Evolutionary conservation across 2,797 vertebrate genomes (phyloP).

Genomic region (Lepidocolaptes lacrymiger): DNA sequence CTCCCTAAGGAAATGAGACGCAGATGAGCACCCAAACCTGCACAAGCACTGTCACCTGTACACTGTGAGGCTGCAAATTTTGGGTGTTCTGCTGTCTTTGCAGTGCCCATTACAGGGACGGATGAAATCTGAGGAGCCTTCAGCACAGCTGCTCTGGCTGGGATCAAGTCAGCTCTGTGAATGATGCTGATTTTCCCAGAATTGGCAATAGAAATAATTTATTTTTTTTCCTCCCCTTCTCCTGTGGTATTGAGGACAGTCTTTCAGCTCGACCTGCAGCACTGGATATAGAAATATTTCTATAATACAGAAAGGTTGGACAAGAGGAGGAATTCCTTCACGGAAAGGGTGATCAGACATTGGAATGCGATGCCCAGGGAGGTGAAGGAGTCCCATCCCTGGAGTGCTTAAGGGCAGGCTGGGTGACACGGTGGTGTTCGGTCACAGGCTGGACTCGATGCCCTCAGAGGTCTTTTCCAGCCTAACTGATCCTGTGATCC

Average conservation of each 20-base stretch:
- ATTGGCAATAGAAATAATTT: accelerated
- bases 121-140: accelerated
- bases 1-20: not conserved
- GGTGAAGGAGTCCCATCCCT: not conserved
- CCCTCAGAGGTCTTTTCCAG: not conserved
- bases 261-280: not conserved
- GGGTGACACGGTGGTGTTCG: accelerated
- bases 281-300: not conserved
- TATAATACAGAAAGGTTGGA: not conserved
- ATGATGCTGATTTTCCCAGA: not conserved
- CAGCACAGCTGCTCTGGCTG: accelerated
- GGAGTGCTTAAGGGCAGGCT: not conserved
- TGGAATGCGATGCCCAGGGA: not conserved
- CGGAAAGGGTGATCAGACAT: not conserved
- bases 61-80: accelerated
- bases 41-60: accelerated
- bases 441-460: not conserved
- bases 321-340: not conserved
- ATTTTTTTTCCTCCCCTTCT: not conserved
- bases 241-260: not conserved
- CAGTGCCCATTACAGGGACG: accelerated
- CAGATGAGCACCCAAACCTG: not conserved
- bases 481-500: not conserved
- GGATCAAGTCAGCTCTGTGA: too few species aligned
- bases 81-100: not conserved